phyloP scores from a whole-genome alignment of 2,888 invertebrate genomes.

The Alitta virens region DNA sequence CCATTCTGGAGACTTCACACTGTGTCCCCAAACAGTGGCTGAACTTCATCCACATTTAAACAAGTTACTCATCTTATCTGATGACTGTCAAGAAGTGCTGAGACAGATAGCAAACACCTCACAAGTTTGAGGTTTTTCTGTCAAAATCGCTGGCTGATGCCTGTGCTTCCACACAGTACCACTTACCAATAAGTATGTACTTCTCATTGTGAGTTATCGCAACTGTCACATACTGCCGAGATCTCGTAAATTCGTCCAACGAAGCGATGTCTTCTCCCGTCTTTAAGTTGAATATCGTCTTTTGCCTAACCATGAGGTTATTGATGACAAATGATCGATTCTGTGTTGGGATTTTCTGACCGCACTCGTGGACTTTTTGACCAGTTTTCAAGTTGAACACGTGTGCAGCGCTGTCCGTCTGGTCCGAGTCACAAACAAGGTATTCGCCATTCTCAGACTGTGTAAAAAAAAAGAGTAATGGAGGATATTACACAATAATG shows the following conservation, averaged over 20 bases:
- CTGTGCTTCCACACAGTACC: no score
- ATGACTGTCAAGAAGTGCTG: no score
- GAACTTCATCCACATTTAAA: no score
- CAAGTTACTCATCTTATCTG: no score
- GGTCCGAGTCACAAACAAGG: conserved; percentile 30
- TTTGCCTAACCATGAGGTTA: conserved; percentile 29
- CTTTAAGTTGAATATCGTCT: conserved; percentile 28
- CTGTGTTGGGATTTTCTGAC: conserved; percentile 21
- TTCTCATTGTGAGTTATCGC: conserved; percentile 28
- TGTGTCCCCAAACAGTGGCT: no score
- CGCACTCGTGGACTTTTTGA: conserved; percentile 26
- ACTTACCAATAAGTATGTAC: conserved; percentile 29
- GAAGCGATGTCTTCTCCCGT: conserved; percentile 22
- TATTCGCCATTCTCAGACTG: conserved; percentile 26
- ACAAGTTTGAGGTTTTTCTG: no score
- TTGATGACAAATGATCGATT: conserved; percentile 24
- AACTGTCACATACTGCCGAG: conserved; percentile 27
- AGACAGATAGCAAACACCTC: no score
- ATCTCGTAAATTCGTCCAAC: conserved; percentile 27
- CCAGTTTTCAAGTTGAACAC: conserved; percentile 30
- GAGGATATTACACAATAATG: no score
- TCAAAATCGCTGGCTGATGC: no score
- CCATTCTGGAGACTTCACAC: no score
- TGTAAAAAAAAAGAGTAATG: no score
- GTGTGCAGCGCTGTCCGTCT: conserved; percentile 9